Evolutionary conservation across 2,888 invertebrate genomes (phyloP), one percentile per base, ranked within the genome.

Genomic region (Patella caerulea): DNA sequence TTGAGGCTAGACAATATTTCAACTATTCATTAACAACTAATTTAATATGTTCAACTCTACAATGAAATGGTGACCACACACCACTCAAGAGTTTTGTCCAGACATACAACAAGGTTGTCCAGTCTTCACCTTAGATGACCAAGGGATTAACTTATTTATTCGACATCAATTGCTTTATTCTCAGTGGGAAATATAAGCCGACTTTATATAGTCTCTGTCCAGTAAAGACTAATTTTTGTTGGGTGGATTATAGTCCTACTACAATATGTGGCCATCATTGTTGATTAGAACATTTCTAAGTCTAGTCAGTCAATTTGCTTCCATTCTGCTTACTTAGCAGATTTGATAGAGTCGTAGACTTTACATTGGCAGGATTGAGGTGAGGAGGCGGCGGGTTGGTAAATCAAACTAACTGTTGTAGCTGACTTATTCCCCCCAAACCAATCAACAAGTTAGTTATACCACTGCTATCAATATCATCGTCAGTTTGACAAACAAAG

Each of bases 231-330:
- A 65, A 65, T 65, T 65, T 45, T 45, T 45, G 45, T 45, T 45
- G 45, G 45, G 45, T 45, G 45, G 45, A 45, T 45, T 45, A 45
- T 45, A 45, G 45, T 45, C 45, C 45, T 45, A 65, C 65, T 65
- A 65, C 65, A 65, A 65, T 65, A 65, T 65, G 65, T 65, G 24
- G 24, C 19, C 24, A 65, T 65, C 24, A 19, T 65, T 24, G 65
- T 65, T 65, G 65, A 65, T 65, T 65, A 65, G 19, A 65, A 65
- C 65, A 65, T 65, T 65, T 65, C 65, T 65, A 65, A 24, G 65
- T 65, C 65, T 65, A 65, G 65, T 24, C 65, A 4, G 7, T 11
- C 15, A 65, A 65, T 65, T 65, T 65, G 65, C 24, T 65, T 24
- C 12, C 19, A 65, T 65, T 65, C 65, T 65, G 65, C 65, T 65